Percentiles rank a stretch among this genome's conserved stretches.
Conservation (phyloP, 2,113 vertebrate species). For the Galeopterus variegatus region DNA sequence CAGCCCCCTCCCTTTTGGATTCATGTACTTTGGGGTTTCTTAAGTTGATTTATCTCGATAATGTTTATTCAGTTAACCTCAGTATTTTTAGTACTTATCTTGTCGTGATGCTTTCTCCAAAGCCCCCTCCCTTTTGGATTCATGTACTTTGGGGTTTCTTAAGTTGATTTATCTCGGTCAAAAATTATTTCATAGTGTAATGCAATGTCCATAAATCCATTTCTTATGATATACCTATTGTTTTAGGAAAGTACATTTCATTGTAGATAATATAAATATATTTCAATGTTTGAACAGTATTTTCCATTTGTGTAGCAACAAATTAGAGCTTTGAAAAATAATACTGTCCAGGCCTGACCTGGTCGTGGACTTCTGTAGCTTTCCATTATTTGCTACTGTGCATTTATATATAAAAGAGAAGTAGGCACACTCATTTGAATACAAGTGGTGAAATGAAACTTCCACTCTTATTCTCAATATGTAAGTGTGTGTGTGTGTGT, state of each 20-base stretch:
- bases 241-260: conserved; percentile 70
- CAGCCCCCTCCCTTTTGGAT: conserved; percentile 49
- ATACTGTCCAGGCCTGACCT: background rate
- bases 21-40: conserved; percentile 72
- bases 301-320: conserved; percentile 60
- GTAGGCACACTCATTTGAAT: background rate
- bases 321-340: background rate
- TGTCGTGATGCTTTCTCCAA: conserved; percentile 74
- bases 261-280: background rate
- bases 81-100: conserved; percentile 83
- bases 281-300: conserved; percentile 61
- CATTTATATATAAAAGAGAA: background rate
- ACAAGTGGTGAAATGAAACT: background rate
- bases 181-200: conserved; percentile 72
- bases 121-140: conserved; percentile 53
- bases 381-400: background rate
- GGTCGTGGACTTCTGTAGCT: background rate
- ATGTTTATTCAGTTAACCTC: conserved; percentile 85
- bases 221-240: conserved; percentile 63
- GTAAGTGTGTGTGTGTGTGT: too few species aligned
- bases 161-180: conserved; percentile 84
- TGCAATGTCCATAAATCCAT: background rate
- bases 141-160: conserved; percentile 69
- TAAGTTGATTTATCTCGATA: conserved; percentile 83
- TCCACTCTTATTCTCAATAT: too few species aligned